Evolutionary conservation across 2,113 vertebrate genomes (phyloP).

Genomic region (Sclerurus mexicanus): DNA sequence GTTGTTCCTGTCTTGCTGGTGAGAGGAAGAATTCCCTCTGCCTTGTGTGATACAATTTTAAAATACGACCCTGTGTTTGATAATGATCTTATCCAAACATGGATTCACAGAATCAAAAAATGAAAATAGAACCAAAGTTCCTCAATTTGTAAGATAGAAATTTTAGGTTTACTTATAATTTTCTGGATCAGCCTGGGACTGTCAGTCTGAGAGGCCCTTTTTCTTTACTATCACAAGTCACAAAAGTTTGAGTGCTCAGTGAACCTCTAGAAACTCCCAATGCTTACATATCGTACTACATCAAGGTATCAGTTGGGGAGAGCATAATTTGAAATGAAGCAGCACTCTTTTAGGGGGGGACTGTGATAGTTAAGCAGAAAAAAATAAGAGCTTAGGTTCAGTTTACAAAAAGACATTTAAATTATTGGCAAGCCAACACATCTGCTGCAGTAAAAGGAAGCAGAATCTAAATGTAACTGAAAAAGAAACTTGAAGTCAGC

Average conservation of each 20-base stretch:
- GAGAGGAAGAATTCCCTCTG: neutral
- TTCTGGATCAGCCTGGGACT: neutral
- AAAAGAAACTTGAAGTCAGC: constrained; percentile 85
- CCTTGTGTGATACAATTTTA: neutral
- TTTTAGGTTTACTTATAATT: neutral
- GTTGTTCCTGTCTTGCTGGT: neutral
- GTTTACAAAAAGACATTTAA: neutral
- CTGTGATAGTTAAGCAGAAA: neutral
- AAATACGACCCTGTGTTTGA: neutral
- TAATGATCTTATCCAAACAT: too few species aligned
- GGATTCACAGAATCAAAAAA: too few species aligned
- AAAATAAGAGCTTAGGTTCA: neutral
- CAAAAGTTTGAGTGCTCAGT: neutral
- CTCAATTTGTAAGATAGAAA: neutral
- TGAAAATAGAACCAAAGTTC: neutral
- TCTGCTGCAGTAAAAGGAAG: neutral
- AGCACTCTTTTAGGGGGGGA: rapidly evolving
- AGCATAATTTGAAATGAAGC: neutral
- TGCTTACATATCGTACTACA: neutral
- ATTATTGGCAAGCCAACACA: neutral
- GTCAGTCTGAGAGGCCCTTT: neutral
- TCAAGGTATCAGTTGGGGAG: neutral
- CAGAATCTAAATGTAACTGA: constrained; percentile 68
- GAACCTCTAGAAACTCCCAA: neutral
- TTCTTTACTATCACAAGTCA: neutral